Percentiles rank a stretch among this genome's conserved stretches.
These are phyloP conservation scores for Alcis repandata DNA, from an alignment of 2,888 invertebrate species.

Conservation along the genomic window DNA sequence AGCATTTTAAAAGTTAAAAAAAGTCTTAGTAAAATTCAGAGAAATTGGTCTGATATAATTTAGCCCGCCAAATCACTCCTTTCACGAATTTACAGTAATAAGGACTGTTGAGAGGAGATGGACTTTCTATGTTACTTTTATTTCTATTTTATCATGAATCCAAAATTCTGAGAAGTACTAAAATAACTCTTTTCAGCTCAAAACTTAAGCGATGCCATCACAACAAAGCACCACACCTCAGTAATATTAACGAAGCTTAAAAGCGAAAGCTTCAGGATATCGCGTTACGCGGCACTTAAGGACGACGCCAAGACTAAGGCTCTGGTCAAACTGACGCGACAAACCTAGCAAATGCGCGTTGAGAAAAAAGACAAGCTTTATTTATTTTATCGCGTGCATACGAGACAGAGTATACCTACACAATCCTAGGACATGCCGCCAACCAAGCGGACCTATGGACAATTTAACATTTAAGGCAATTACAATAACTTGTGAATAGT, in stretches of 20 bases:
- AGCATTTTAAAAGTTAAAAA: no score
- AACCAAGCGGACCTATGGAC: no score
- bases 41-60: not conserved
- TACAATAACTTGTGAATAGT: no score
- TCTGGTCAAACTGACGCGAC: conserved; percentile 35
- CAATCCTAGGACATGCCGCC: no score
- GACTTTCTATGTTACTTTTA: conserved; percentile 3
- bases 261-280: conserved; percentile 47
- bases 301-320: conserved; percentile 48
- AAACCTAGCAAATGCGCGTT: not conserved
- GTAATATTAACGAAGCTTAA: conserved; percentile 50
- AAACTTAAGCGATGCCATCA: conserved; percentile 10
- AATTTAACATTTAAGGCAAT: no score
- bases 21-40: not conserved
- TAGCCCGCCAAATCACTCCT: not conserved
- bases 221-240: conserved; percentile 39
- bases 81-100: not conserved
- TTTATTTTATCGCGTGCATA: no score
- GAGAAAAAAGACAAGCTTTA: no score
- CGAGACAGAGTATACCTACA: no score
- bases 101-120: not conserved
- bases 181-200: conserved; percentile 28
- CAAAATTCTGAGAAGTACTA: conserved; percentile 3
- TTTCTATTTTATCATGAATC: not conserved
- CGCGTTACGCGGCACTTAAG: conserved; percentile 56